phyloP scores from a whole-genome alignment of 2,113 vertebrate species.

The Forbesichthys papilliferus region DNA sequence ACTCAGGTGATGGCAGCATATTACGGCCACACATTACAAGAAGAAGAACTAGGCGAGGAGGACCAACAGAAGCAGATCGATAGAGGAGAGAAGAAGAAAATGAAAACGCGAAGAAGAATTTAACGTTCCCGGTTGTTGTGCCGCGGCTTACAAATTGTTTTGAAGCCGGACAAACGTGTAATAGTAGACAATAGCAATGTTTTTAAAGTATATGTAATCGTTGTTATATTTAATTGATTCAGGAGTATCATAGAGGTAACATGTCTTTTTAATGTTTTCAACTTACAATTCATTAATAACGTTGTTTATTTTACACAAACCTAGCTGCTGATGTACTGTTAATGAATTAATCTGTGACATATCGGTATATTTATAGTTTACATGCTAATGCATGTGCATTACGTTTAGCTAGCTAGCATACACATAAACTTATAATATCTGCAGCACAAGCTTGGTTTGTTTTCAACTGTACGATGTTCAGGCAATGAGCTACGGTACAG shows the following conservation, averaged over 20 bases:
- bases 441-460: no score
- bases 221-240: constrained; percentile 20
- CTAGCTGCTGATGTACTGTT: neutral
- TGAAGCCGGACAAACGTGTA: neutral
- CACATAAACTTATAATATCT: no score
- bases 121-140: constrained; percentile 77
- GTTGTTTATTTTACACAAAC: neutral
- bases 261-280: neutral
- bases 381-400: constrained; percentile 27
- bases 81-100: neutral
- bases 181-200: neutral
- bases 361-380: neutral
- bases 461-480: no score
- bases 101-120: constrained; percentile 66
- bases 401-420: neutral
- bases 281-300: neutral
- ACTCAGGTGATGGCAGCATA: constrained; percentile 30
- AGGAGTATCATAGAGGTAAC: constrained; percentile 43
- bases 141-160: constrained; percentile 43
- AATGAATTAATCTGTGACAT: no score
- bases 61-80: neutral
- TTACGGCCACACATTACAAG: neutral
- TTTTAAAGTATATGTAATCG: constrained; percentile 5
- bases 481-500: no score
- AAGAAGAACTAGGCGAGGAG: constrained; percentile 31